phyloP scores from a whole-genome alignment of 2,113 vertebrate species.

The Actinemys pallida region DNA sequence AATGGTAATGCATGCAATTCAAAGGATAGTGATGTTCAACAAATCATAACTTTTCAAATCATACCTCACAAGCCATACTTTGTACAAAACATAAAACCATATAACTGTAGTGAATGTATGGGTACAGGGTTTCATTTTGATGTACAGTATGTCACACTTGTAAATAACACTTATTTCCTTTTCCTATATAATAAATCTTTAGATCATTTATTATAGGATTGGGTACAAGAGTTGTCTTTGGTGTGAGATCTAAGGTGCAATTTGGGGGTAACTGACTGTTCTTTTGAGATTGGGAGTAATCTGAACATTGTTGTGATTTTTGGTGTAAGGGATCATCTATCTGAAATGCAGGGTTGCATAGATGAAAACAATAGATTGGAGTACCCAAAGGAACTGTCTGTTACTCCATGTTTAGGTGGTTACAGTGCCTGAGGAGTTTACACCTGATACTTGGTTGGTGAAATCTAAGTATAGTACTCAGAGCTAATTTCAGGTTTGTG shows the following conservation, averaged over 20 bases:
- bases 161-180: not conserved
- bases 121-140: no score
- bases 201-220: not conserved
- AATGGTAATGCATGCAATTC: no score
- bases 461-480: not conserved
- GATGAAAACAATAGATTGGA: not conserved
- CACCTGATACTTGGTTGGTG: not conserved
- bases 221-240: not conserved
- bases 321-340: not conserved
- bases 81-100: no score
- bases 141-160: no score
- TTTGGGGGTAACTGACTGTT: not conserved
- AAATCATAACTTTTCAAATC: no score
- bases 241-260: not conserved
- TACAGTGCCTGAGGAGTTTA: not conserved
- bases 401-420: not conserved
- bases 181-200: not conserved
- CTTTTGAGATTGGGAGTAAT: not conserved
- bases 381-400: not conserved
- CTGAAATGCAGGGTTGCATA: not conserved
- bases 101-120: no score
- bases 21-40: no score
- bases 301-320: not conserved
- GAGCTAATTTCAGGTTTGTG: not conserved
- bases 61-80: no score